phyloP scores from a whole-genome alignment of 1,140 invertebrate species.

The Popillia japonica region DNA sequence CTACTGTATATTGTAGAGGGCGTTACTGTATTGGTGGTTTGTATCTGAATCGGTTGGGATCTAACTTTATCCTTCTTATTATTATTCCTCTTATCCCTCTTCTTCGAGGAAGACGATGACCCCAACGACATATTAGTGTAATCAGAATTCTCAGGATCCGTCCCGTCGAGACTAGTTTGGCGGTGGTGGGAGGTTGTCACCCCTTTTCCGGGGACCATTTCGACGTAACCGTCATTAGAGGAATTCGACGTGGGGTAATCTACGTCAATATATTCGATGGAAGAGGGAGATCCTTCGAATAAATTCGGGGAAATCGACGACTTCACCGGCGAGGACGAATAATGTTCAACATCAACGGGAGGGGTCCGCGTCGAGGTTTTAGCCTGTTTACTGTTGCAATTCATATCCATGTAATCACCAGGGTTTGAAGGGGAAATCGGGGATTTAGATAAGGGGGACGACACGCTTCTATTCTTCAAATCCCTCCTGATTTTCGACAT shows the following conservation, averaged over 20 bases:
- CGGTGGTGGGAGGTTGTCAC: constrained; percentile 46
- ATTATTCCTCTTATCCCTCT: constrained; percentile 16
- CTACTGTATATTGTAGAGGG: not conserved
- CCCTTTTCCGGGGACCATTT: constrained; percentile 63
- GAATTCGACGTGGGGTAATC: constrained; percentile 21
- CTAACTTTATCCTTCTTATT: constrained; percentile 62
- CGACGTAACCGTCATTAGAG: constrained; percentile 66
- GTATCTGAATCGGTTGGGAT: constrained; percentile 69
- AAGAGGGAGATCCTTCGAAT: constrained; percentile 39
- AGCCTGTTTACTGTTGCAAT: constrained; percentile 46
- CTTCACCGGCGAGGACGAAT: not conserved
- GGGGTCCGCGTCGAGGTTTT: not conserved
- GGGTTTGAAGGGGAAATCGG: constrained; percentile 36
- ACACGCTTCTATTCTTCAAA: not conserved
- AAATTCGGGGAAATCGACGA: constrained; percentile 37
- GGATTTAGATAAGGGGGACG: constrained; percentile 7
- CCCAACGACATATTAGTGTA: constrained; percentile 59
- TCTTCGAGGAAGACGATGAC: not conserved
- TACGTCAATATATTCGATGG: constrained; percentile 42
- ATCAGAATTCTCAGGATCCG: constrained; percentile 53
- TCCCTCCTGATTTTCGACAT: constrained; percentile 17
- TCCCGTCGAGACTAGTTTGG: constrained; percentile 53
- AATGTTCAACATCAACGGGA: not conserved
- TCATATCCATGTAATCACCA: constrained; percentile 62
- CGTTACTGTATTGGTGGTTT: constrained; percentile 48